A percentile compares a stretch with the other conserved stretches of the same genome.
phyloP scores from a whole-genome alignment of 2,113 vertebrate species.

The Salvelinus fontinalis region DNA sequence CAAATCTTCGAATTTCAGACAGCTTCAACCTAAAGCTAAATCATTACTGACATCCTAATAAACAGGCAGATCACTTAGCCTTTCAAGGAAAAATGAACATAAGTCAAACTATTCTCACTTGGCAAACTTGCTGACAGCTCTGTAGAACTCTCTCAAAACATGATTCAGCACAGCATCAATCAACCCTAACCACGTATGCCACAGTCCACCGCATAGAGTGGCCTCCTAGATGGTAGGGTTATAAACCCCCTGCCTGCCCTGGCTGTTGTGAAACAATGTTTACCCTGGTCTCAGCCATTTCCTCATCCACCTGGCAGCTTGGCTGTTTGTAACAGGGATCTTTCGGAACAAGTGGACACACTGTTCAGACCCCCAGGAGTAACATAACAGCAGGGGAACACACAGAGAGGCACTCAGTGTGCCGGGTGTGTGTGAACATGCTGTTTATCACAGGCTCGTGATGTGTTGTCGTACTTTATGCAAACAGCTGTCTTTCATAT shows the following conservation, averaged over 20 bases:
- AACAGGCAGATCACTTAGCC: neutral
- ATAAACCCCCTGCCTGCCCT: neutral
- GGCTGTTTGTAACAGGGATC: neutral
- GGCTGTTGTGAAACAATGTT: neutral
- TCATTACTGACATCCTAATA: neutral
- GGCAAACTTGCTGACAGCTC: too few species aligned
- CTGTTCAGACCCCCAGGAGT: neutral
- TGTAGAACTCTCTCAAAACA: neutral
- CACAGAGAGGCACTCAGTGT: neutral
- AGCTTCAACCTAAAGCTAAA: neutral
- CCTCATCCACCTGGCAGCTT: neutral
- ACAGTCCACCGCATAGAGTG: neutral
- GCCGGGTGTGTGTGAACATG: conserved; percentile 31
- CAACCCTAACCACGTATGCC: neutral
- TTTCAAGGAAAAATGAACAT: neutral
- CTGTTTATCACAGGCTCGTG: neutral
- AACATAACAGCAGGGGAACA: neutral
- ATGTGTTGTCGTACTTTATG: neutral
- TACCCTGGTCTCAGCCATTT: conserved; percentile 6
- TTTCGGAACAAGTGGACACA: neutral
- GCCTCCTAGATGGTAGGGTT: neutral
- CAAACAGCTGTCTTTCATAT: neutral
- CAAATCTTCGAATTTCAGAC: neutral
- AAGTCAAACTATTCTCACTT: neutral
- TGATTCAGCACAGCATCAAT: neutral